Evolutionary conservation across 1,140 invertebrate genomes (phyloP), one percentile per base, ranked within the genome.

Genomic region (Drepana arcuata): DNA sequence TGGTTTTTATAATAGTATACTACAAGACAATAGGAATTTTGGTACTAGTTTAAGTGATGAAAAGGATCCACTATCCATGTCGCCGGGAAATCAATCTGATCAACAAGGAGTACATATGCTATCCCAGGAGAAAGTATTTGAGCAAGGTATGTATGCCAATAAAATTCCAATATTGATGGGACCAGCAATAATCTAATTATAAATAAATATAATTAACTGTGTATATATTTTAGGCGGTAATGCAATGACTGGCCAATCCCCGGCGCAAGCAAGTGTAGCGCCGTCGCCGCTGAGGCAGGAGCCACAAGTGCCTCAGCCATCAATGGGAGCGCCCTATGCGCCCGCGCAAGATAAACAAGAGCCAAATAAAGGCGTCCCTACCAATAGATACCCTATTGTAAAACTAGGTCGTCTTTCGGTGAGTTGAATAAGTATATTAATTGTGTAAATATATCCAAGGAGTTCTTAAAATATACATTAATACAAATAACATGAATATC

Each of bases 191-290:
- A n/a, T n/a, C n/a, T n/a, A n/a, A n/a, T n/a, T n/a, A n/a, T n/a
- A n/a, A n/a, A n/a, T n/a, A n/a, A n/a, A n/a, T n/a, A 7, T 7
- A 16, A 29, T 28, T 13, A 14, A 41, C 14, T 16, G 23, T 41
- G 4, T 25, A 5, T 16, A n/a, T 7, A 35, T 16, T 18, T 33
- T 38, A 74, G 71, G 59, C 57, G 73, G 73, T 21, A 75, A 75
- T 61, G 73, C 77, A 27, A 46, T 74, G 58, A 71, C 68, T 59
- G 85, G 84, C 5, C 84, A 86, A 34, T 88, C 86, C 14, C 86
- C 86, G 28, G 85, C 84, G 13, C 86, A 87, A 70, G 86, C 82
- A 1, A 84, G 83, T 42, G 83, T 85, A 25, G 85, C 86, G 26
- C 85, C 86, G 18, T 85, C 79, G 18, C 82, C 78, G 11, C 49